Evolutionary conservation across 2,888 invertebrate species (phyloP), one percentile per base, ranked within the genome.

Genomic region (Leucophenga maculata): DNA sequence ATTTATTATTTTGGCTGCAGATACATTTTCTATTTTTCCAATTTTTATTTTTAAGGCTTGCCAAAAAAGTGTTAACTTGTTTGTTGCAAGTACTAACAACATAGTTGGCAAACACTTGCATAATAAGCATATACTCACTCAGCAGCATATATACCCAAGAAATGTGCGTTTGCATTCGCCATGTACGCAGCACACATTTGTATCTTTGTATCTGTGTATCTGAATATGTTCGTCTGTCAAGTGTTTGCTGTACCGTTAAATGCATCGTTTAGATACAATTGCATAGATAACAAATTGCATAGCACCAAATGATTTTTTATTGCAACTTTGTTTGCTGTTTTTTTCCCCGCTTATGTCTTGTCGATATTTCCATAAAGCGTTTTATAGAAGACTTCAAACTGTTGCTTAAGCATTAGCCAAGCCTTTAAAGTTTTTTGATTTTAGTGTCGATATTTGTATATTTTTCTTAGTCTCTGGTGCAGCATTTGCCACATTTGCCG

Each of bases 201-300:
- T 65, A 39, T 65, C 11, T 52, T 67, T 67, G 46, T 71, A 16
- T 69, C 32, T 65, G 57, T 65, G 22, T 69, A 69, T 55, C 54
- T 68, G 67, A 74, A 11, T n/a, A n/a, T 59, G 44, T 60, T 11
- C 20, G 18, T 60, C 20, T 60, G 60, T 60, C 60, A 60, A 60
- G 60, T 60, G 60, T 60, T 60, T 60, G 60, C 20, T 60, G 82
- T 83, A 78, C 80, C 83, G 80, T 80, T 80, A 80, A 83, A 78
- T 80, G 77, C 80, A 82, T 76, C 80, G 78, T 77, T 80, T 83
- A 80, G 80, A 82, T 80, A 82, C 80, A 79, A 80, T 72, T 77
- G 73, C 77, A 67, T 54, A 80, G 80, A 83, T 80, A 83, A 83
- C 82, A 83, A 83, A 80, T 79, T 78, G 77, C 60, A 60, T 20